Percentiles rank a stretch among this genome's conserved stretches.
phyloP scores from a whole-genome alignment of 35 echinoderm and acorn worm genomes.

The Diadema setosum region DNA sequence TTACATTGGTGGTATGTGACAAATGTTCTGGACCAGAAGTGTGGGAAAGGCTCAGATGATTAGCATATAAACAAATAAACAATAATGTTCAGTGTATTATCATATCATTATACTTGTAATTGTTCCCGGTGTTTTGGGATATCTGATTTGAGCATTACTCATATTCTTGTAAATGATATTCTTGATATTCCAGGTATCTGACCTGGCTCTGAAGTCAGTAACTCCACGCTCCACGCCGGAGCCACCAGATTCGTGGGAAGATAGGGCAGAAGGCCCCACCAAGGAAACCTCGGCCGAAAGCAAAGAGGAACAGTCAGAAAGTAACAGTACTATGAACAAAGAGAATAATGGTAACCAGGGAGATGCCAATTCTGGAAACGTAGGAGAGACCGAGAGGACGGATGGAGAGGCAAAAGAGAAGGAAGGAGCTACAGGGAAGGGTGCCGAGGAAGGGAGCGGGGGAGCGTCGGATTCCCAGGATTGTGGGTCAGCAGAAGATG shows the following conservation, averaged over 20 bases:
- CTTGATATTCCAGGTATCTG: constrained; percentile 24
- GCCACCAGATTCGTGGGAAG: background rate
- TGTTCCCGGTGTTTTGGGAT: no score
- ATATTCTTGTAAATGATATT: no score
- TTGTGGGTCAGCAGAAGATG: background rate
- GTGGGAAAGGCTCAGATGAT: no score
- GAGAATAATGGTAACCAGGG: background rate
- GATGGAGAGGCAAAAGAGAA: background rate
- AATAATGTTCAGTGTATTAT: no score
- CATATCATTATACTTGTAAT: no score
- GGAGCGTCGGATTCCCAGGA: background rate
- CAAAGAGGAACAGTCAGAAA: background rate
- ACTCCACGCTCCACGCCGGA: background rate
- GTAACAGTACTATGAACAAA: background rate
- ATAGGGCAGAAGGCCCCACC: background rate
- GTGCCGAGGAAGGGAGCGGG: background rate
- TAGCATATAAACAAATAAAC: no score
- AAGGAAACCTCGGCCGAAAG: background rate
- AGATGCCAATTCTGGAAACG: background rate
- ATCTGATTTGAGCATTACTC: no score
- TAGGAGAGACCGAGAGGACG: background rate
- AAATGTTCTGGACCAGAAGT: no score
- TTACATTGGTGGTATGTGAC: no score
- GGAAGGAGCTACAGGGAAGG: background rate
- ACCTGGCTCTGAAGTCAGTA: background rate